Evolutionary conservation across 2,888 invertebrate genomes (phyloP).

Genomic region (Galeruca laticollis): DNA sequence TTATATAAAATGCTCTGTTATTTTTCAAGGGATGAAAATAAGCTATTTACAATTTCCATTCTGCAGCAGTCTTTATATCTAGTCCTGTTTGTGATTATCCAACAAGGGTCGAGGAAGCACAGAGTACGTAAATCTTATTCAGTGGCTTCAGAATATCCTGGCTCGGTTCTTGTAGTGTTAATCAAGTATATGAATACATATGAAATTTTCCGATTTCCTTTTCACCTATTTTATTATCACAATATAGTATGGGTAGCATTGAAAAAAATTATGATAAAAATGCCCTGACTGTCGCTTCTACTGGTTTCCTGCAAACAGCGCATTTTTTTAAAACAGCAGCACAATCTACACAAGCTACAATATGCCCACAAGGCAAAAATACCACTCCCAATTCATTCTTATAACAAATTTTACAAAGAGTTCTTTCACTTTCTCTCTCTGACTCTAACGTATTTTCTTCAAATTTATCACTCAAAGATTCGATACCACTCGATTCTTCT

Average conservation of each 20-base stretch:
- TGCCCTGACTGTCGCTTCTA: constrained; percentile 76
- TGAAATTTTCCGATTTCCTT: no score
- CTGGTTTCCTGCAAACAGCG: constrained; percentile 85
- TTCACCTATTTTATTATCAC: not conserved
- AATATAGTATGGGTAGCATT: not conserved
- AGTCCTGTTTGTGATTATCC: no score
- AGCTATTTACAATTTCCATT: no score
- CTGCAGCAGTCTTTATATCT: no score
- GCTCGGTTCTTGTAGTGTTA: no score
- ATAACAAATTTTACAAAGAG: constrained; percentile 92
- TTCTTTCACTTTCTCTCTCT: constrained; percentile 64
- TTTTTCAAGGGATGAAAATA: no score
- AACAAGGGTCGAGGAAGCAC: no score
- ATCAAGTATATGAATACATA: no score
- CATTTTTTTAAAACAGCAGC: constrained; percentile 88
- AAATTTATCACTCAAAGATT: constrained; percentile 25
- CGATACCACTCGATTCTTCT: constrained; percentile 27
- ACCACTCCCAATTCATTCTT: constrained; percentile 88
- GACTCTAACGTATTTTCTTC: constrained; percentile 12
- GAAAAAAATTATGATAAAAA: constrained; percentile 68
- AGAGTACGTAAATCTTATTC: no score
- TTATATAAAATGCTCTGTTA: no score
- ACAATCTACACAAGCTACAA: constrained; percentile 92
- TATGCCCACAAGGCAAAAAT: constrained; percentile 95
- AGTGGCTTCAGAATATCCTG: no score